Percentiles rank a stretch among this genome's conserved stretches.
Conservation (phyloP, 2,113 vertebrate species). For the Heteronetta atricapilla region DNA sequence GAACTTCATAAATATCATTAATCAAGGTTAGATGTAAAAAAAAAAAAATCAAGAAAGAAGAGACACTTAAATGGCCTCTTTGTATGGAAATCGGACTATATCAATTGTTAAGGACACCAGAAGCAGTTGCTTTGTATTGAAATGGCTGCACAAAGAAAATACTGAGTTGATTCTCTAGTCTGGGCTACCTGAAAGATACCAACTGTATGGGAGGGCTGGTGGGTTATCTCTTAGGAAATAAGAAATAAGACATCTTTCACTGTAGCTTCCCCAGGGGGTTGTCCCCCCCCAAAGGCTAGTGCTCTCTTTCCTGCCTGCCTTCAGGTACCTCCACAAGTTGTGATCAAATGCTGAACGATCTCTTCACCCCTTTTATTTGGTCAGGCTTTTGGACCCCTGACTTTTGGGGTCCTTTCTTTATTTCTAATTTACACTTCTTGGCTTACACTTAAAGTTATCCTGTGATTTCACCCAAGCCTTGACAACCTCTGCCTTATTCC, state of each 20-base stretch:
- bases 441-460: not conserved
- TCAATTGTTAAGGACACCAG: not conserved
- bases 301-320: not conserved
- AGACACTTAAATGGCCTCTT: not conserved
- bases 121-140: not conserved
- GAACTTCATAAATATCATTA: constrained; percentile 49
- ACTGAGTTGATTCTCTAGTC: not conserved
- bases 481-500: not conserved
- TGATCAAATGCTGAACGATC: not conserved
- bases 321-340: not conserved
- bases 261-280: not conserved
- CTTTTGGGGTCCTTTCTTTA: not conserved
- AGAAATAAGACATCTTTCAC: not conserved
- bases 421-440: not conserved
- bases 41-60: not conserved
- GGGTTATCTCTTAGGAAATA: not conserved
- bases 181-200: not conserved
- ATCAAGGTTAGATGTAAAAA: constrained; percentile 4
- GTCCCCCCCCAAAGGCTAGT: not conserved
- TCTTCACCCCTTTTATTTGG: not conserved
- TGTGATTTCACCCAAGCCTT: not conserved
- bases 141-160: not conserved
- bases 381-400: not conserved
- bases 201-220: not conserved
- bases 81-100: not conserved